Evolutionary conservation across 2,888 invertebrate genomes (phyloP).

Genomic region (Agonopterix heracliana): DNA sequence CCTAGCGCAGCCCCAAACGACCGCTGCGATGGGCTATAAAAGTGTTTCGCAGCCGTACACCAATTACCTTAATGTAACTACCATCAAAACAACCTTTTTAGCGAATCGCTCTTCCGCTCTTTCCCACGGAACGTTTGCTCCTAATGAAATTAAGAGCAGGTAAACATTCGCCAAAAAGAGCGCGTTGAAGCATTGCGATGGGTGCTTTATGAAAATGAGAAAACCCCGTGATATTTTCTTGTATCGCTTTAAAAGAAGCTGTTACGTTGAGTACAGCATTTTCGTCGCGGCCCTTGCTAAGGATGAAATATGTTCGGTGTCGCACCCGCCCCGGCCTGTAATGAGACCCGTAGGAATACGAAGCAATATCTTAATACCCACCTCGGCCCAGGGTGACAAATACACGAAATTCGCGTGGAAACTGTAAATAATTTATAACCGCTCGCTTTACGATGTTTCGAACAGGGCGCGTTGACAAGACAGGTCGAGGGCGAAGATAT

Average conservation of each 20-base stretch:
- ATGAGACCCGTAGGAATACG: conserved; percentile 70
- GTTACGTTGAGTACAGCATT: conserved; percentile 28
- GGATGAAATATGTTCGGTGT: conserved; percentile 67
- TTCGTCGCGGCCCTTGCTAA: conserved; percentile 37
- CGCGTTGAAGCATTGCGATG: conserved; percentile 25
- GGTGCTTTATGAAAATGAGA: conserved; percentile 50
- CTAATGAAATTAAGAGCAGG: conserved; percentile 58
- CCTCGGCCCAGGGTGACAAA: conserved; percentile 66
- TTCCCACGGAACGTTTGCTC: conserved; percentile 50
- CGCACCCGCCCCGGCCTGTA: conserved; percentile 52
- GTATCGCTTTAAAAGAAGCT: conserved; percentile 36
- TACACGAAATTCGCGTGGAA: conserved; percentile 60
- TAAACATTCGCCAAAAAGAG: conserved; percentile 35
- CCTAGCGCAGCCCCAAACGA: conserved; percentile 56
- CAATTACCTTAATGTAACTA: conserved; percentile 72
- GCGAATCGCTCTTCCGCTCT: conserved; percentile 49
- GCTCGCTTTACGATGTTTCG: conserved; percentile 51
- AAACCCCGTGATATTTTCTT: conserved; percentile 31
- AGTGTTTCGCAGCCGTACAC: conserved; percentile 64
- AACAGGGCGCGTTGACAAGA: conserved; percentile 51
- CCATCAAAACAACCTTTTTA: conserved; percentile 67
- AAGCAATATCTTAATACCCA: conserved; percentile 73
- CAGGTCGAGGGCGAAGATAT: conserved; percentile 39
- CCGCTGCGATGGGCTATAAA: conserved; percentile 61
- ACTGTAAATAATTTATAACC: conserved; percentile 72